These are phyloP conservation scores for Rhinoderma darwinii DNA, from an alignment of 2,113 vertebrate species.

Conservation along the genomic window DNA sequence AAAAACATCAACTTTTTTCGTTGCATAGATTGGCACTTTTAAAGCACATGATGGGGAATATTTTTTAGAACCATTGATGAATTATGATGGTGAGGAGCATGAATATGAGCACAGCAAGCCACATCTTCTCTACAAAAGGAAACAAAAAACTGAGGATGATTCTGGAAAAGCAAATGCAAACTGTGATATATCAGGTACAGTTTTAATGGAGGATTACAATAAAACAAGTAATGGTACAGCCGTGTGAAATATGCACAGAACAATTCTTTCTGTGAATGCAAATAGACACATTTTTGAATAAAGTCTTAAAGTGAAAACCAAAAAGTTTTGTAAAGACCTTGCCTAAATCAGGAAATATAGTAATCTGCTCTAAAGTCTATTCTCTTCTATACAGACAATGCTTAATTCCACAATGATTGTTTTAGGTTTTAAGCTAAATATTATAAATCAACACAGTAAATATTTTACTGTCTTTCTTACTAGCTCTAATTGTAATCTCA, in stretches of 20 bases:
- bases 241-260: not conserved
- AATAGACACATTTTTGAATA: too few relatives aligned
- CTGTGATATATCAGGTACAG: conserved; percentile 87
- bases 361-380: too few relatives aligned
- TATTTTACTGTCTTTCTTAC: too few relatives aligned
- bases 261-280: not conserved
- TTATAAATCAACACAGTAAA: too few relatives aligned
- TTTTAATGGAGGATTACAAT: not conserved
- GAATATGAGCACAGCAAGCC: conserved; percentile 91
- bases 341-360: too few relatives aligned
- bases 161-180: conserved; percentile 67
- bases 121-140: conserved; percentile 89
- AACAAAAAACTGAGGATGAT: conserved; percentile 69
- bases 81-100: conserved; percentile 77
- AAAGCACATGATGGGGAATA: conserved; percentile 88
- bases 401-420: too few relatives aligned
- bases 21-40: conserved; percentile 75
- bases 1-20: conserved; percentile 48
- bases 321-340: too few relatives aligned
- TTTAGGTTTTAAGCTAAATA: too few relatives aligned
- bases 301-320: too few relatives aligned
- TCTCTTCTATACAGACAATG: too few relatives aligned
- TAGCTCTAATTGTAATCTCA: too few relatives aligned
- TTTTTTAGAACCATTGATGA: conserved; percentile 92
- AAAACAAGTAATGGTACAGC: not conserved